Evolutionary conservation across 37 sponge, comb jelly and placozoan species (phyloP).

Genomic region (Chondrosia reniformis): DNA sequence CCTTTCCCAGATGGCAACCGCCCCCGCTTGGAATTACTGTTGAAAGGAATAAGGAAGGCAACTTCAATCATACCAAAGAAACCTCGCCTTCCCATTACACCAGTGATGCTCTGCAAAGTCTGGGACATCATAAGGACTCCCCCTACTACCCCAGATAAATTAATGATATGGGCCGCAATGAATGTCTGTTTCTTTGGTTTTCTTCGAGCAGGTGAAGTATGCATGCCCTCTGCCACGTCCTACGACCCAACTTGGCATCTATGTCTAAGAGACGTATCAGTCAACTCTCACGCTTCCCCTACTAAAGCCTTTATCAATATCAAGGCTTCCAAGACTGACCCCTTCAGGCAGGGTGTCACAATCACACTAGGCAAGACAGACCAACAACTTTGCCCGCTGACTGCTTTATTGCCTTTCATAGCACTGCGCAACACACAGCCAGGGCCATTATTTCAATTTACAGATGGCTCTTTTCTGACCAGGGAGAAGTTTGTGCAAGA

Average conservation of each 20-base stretch:
- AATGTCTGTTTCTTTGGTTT: slow-evolving; percentile 38
- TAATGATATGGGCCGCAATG: slow-evolving; percentile 43
- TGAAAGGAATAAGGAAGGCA: slow-evolving; percentile 27
- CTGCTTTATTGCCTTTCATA: background rate
- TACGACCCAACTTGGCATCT: slow-evolving; percentile 16
- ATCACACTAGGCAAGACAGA: background rate
- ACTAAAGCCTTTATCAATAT: background rate
- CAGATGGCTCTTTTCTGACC: background rate
- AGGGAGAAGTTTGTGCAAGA: too few species aligned
- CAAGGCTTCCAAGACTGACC: slow-evolving; percentile 34
- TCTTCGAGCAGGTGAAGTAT: slow-evolving; percentile 23
- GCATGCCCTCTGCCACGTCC: background rate
- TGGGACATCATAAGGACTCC: background rate
- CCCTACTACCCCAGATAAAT: background rate
- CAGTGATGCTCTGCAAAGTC: slow-evolving; percentile 14
- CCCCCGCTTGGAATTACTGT: slow-evolving; percentile 36
- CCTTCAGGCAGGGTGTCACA: background rate
- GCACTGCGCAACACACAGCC: background rate
- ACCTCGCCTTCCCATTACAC: slow-evolving; percentile 42
- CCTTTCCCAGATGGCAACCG: slow-evolving; percentile 34
- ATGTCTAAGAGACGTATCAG: background rate
- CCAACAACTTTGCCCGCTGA: background rate
- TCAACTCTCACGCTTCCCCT: background rate
- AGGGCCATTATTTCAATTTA: background rate
- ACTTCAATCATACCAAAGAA: background rate